Evolutionary conservation across 2,113 vertebrate genomes (phyloP).

Genomic region (Muntiacus reevesi): DNA sequence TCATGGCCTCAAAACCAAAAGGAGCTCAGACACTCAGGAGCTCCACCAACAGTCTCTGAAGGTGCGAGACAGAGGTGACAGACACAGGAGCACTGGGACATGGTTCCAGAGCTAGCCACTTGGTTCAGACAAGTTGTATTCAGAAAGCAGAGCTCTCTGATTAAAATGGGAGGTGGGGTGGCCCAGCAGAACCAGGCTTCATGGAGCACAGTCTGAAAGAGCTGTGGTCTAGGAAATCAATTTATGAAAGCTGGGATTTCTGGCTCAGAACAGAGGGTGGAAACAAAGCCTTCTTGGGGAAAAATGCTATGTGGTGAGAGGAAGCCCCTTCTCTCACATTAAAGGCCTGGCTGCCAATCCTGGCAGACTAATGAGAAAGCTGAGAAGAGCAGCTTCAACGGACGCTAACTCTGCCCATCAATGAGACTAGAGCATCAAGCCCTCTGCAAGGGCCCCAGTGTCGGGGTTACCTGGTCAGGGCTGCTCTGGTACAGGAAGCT

Average conservation of each 20-base stretch:
- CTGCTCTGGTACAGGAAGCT: slow-evolving; percentile 83
- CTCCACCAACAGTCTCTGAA: background rate
- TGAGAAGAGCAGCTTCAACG: background rate
- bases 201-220: background rate
- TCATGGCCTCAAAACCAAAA: background rate
- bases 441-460: background rate
- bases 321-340: too few relatives aligned
- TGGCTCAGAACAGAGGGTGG: background rate
- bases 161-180: background rate
- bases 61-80: background rate
- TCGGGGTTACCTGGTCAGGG: slow-evolving; percentile 65
- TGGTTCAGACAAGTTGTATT: background rate
- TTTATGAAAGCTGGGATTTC: background rate
- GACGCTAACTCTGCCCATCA: background rate
- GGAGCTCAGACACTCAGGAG: background rate
- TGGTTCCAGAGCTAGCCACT: background rate
- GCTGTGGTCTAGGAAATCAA: background rate
- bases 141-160: background rate
- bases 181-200: background rate
- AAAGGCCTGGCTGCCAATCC: background rate
- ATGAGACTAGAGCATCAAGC: background rate
- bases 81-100: background rate
- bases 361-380: background rate
- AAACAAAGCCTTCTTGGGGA: background rate
- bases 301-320: background rate